Evolutionary conservation across 2,797 vertebrate genomes (phyloP).

Genomic region (Mormyrus hasselquistii): DNA sequence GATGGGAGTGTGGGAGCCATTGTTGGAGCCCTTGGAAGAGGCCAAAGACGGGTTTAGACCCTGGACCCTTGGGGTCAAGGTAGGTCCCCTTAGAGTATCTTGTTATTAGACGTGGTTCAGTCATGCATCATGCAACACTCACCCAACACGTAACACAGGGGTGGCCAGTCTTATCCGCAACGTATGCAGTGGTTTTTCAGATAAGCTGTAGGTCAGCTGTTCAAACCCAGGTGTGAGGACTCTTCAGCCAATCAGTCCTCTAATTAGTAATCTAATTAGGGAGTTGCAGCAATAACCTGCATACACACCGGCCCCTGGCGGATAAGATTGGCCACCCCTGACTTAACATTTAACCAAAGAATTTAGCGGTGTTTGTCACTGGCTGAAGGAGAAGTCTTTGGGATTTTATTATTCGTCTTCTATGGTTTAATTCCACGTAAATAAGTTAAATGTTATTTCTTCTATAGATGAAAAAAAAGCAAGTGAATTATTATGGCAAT

Average conservation of each 20-base stretch:
- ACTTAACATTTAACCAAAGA: not conserved
- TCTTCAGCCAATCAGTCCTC: too few species aligned
- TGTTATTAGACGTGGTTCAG: not conserved
- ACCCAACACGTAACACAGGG: not conserved
- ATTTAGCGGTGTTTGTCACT: not conserved
- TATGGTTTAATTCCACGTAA: not conserved
- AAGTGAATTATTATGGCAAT: slow-evolving; percentile 50
- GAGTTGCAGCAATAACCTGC: too few species aligned
- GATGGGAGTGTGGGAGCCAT: slow-evolving; percentile 94
- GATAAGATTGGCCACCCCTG: too few species aligned
- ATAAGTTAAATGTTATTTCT: not conserved
- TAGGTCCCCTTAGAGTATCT: slow-evolving; percentile 33
- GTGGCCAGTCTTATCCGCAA: too few species aligned
- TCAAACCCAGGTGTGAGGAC: too few species aligned
- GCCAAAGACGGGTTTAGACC: slow-evolving; percentile 78
- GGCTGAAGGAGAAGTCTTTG: not conserved
- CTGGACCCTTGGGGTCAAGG: slow-evolving; percentile 86
- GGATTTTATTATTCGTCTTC: not conserved
- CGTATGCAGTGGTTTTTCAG: too few species aligned
- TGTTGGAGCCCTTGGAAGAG: slow-evolving; percentile 90
- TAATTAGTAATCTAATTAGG: too few species aligned
- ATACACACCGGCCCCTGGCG: too few species aligned
- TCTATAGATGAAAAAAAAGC: slow-evolving; percentile 89
- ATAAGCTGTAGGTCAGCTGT: too few species aligned
- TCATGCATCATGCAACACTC: not conserved